Base-by-base conservation (phyloP, 2,797 vertebrate species). In the Alcedo atthis region DNA sequence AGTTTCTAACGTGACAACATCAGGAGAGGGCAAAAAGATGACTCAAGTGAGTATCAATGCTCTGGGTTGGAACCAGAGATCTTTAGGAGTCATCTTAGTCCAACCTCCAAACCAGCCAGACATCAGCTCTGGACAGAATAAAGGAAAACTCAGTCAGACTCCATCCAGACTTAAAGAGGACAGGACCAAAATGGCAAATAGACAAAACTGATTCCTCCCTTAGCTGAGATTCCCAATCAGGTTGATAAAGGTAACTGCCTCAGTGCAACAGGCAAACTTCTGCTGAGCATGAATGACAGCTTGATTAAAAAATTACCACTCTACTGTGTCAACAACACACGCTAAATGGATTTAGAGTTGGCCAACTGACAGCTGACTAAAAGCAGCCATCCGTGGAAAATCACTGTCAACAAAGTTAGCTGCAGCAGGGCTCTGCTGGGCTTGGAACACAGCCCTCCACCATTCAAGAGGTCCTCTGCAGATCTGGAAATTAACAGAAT, bases 381-480 rank as follows among this genome's bases (percentile, higher is more conserved):
- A 48, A n/a, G 80, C 74, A 89, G 68, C n/a, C 85, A 49, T 8
- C 14, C 21, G 0, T 9, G 61, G 87, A 73, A 69, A 92, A 87
- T 9, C 40, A 1, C 25, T 4, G 0, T 20, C 49, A 40, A 58
- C 75, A 17, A 59, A n/a, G 43, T n/a, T 7, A 40, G 32, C 55
- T 58, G 28, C 6, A n/a, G 20, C 2, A 16, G 48, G 19, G 63
- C 32, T 75, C 75, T 62, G 48, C 19, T 8, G 22, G 40, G 37
- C 40, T 68, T 33, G 37, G 35, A 28, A 16, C 0, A 1, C 30
- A 57, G 59, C 59, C 32, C 0, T 0, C 30, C 15, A 30, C 2
- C 0, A 59, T 16, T 48, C 37, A 46, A 61, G 77, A 85, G 22
- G 20, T 46, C 37, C n/a, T 4, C 22, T 32, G 19, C 2, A 15